phyloP scores from a whole-genome alignment of 2,888 invertebrate species.

The Xestia rhomboidea region DNA sequence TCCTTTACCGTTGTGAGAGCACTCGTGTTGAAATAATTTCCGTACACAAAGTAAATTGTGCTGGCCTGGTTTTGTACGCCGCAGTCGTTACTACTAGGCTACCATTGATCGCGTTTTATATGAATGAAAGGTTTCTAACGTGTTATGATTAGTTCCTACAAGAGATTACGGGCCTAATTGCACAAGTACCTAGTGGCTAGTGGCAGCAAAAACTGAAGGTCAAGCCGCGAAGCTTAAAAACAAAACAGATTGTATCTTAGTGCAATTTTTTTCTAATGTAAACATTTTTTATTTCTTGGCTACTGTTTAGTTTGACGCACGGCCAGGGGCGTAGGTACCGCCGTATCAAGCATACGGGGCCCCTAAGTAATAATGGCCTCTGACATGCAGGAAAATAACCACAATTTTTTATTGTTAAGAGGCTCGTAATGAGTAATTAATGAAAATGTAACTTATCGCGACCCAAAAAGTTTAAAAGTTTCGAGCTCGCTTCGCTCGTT shows the following conservation, averaged over 20 bases:
- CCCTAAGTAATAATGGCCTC: neutral
- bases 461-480: rapidly evolving
- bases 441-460: neutral
- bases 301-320: neutral
- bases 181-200: no score
- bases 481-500: neutral
- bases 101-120: neutral
- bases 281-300: neutral
- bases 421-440: neutral
- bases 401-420: neutral
- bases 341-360: neutral
- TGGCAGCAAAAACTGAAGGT: conserved; percentile 2
- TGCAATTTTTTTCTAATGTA: neutral
- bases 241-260: neutral
- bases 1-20: neutral
- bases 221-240: neutral
- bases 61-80: no score
- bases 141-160: neutral
- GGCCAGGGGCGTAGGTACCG: neutral
- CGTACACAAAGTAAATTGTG: neutral
- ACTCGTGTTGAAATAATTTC: neutral
- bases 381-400: neutral
- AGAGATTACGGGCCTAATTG: neutral
- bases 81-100: neutral
- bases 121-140: neutral